Base-by-base conservation (phyloP, 35 echinoderm and acorn worm species). In the Strongylocentrotus purpuratus region DNA sequence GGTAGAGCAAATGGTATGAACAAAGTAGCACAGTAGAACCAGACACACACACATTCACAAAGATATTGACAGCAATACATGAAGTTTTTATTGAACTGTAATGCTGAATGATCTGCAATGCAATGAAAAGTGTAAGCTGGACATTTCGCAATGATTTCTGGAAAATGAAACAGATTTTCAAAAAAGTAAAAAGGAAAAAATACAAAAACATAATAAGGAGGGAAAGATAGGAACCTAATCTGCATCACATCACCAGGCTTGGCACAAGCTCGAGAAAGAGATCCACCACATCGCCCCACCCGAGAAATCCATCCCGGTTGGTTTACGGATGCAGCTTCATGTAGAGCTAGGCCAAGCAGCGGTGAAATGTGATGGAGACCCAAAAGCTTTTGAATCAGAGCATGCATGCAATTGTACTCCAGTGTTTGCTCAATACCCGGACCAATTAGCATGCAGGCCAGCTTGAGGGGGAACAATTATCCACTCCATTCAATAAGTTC, bases 251-350 rank as follows among this genome's bases (percentile, higher is more conserved):
- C 91, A 93, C 91, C 91, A 58, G 91, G 91, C 91, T 46, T 58
- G 91, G 91, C 31, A 11, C 91, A 48, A 47, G 31, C 91, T 58
- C 91, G 14, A 58, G 46, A 58, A 93, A 58, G 9, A 22, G 91
- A 94, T 96, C 96, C 96, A 94, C 96, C 94, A 15, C 88, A 35
- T 89, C 96, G 93, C 90, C 41, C 96, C 96, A 60, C 46, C 88
- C 88, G 31, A 48, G 91, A 95, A 95, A 95, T 92, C 94, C 94
- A 97, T 92, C 78, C 60, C 70, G 48, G 35, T 58, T 92, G 96
- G 94, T 97, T 97, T 92, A 61, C 46, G 41, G 96, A 85, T 48
- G 61, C 91, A 85, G 96, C 85, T 92, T 97, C 96, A 97, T 97
- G 88, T 90, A 95, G 96, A 95, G 71, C 96, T 70, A 33, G 45